Percentiles rank a stretch among this genome's conserved stretches.
Conservation (phyloP, 23 tunicate genomes). For the Halocynthia aurantium region DNA sequence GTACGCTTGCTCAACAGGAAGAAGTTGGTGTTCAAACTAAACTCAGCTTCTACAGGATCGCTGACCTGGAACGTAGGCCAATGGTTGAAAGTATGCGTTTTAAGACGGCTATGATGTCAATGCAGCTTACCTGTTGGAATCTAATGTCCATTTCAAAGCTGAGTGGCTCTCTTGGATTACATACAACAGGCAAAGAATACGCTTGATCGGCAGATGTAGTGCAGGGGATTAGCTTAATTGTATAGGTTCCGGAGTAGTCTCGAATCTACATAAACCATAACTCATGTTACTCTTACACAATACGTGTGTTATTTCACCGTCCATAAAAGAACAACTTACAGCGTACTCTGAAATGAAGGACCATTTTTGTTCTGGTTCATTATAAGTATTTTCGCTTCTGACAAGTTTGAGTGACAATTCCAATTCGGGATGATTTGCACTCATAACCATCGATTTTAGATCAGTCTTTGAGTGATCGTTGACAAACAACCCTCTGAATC, state of each 20-base stretch:
- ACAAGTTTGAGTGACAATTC: slow-evolving; percentile 54
- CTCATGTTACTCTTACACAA: not conserved
- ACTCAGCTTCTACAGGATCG: slow-evolving; percentile 97
- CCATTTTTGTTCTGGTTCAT: slow-evolving; percentile 94
- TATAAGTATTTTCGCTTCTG: slow-evolving; percentile 76
- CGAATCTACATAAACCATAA: slow-evolving; percentile 40
- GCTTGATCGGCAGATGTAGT: slow-evolving; percentile 69
- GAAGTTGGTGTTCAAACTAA: slow-evolving; percentile 87
- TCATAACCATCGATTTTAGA: slow-evolving; percentile 76
- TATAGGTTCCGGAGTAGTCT: slow-evolving; percentile 96
- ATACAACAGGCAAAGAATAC: slow-evolving; percentile 47
- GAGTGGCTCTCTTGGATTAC: slow-evolving; percentile 91
- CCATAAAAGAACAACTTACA: slow-evolving; percentile 30
- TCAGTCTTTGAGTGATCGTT: slow-evolving; percentile 73
- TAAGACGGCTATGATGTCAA: not conserved
- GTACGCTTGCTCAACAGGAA: slow-evolving; percentile 80
- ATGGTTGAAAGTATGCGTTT: not conserved
- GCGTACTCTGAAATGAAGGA: slow-evolving; percentile 94
- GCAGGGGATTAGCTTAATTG: slow-evolving; percentile 89
- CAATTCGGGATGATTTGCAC: slow-evolving; percentile 77
- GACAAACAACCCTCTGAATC: slow-evolving; percentile 94
- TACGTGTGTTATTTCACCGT: not conserved
- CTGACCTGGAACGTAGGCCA: slow-evolving; percentile 47
- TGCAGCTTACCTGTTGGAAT: slow-evolving; percentile 74
- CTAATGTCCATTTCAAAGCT: slow-evolving; percentile 87